Evolutionary conservation across 2,113 vertebrate species (phyloP).

Genomic region (Cyprinus carpio): DNA sequence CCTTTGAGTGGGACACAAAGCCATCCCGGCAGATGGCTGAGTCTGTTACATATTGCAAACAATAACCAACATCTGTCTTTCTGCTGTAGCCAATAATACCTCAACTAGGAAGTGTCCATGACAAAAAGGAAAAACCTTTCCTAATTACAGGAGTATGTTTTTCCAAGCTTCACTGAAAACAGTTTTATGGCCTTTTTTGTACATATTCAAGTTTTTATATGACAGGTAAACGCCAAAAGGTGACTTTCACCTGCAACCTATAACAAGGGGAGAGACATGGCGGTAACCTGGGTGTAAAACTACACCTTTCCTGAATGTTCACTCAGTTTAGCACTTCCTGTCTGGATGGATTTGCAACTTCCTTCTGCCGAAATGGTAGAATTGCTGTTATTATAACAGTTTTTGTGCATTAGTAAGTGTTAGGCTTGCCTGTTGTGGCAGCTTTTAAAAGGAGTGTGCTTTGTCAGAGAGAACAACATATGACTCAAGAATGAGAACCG

Average conservation of each 20-base stretch:
- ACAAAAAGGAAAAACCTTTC: background rate
- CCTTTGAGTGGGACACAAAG: conserved; percentile 34
- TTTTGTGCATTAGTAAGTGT: conserved; percentile 24
- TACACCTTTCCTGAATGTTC: conserved; percentile 55
- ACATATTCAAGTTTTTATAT: conserved; percentile 9
- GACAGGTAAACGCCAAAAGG: background rate
- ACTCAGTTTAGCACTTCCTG: conserved; percentile 41
- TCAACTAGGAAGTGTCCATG: background rate
- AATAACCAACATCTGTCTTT: conserved; percentile 38
- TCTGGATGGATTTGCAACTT: conserved; percentile 59
- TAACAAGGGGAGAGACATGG: conserved; percentile 1
- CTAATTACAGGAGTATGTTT: background rate
- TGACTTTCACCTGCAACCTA: background rate
- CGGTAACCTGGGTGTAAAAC: conserved; percentile 19
- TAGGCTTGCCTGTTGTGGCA: conserved; percentile 23
- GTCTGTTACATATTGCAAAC: conserved; percentile 40
- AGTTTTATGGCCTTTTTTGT: conserved; percentile 9
- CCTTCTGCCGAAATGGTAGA: conserved; percentile 48
- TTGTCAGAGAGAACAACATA: conserved; percentile 32
- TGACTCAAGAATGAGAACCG: conserved; percentile 22
- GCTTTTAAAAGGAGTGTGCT: conserved; percentile 32
- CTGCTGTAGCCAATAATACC: background rate
- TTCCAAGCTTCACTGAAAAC: conserved; percentile 2
- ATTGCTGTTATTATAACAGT: conserved; percentile 38
- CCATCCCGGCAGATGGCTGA: conserved; percentile 32